Base-by-base conservation (phyloP, 2,113 vertebrate species). In the Loxodonta africana region DNA sequence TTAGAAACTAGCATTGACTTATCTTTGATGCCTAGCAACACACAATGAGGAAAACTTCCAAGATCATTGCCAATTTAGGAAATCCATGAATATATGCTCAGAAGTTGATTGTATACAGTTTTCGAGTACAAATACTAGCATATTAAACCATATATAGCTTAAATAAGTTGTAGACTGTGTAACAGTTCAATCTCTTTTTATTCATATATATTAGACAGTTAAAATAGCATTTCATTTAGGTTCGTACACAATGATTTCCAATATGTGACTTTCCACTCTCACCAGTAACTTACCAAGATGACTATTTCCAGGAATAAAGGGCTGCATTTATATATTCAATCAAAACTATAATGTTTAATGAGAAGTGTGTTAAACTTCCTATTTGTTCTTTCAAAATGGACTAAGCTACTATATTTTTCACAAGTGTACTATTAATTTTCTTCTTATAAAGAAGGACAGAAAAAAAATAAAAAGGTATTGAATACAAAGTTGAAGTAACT, bases 401-500 rank as follows among this genome's bases (percentile, higher is more conserved):
- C 25, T 81, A 37, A 80, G 5, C 4, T 28, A 65, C 23, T 65
- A 18, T 82, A 81, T 60, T 82, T 96, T 94, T 93, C 28, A 80
- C 89, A 97, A 44, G 11, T 57, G 3, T 63, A 84, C 83, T 76
- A 26, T 91, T 46, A 37, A 28, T 89, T 91, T 53, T 65, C 8
- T 90, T 86, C 11, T 92, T 44, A 37, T 77, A 95, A 93, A 88
- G 1, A 74, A 88, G 90, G 82, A 6, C 15, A 60, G 3, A 6
- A 21, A 20, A 37, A 37, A 37, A 37, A 37, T 17, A 46, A 48
- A 77, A 91, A 93, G 3, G 26, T 60, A 65, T 65, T 92, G 15
- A 83, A 78, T 63, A 15, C 8, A 95, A 96, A 94, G 12, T 8
- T 97, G 28, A 95, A 88, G 78, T 76, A 90, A 95, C 30, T 82